phyloP scores from a whole-genome alignment of 2,797 vertebrate genomes.

The Lutjanus campechanus region DNA sequence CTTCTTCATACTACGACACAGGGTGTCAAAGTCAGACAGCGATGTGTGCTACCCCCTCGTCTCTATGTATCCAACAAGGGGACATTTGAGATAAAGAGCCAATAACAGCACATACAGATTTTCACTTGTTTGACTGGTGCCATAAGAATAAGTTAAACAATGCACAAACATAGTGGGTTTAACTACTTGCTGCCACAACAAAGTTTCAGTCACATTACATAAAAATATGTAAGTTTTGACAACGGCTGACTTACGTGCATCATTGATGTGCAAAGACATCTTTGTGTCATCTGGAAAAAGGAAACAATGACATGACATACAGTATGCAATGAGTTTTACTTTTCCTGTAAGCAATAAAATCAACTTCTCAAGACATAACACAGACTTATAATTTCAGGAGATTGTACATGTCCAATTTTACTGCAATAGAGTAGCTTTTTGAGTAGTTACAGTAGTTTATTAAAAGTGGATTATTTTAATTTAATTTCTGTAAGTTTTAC shows the following conservation, averaged over 20 bases:
- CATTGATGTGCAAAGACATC: slow-evolving; percentile 89
- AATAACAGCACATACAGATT: neutral
- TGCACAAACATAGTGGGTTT: too few species aligned
- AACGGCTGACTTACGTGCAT: slow-evolving; percentile 54
- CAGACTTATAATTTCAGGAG: neutral
- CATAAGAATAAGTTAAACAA: neutral
- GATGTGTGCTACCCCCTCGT: too few species aligned
- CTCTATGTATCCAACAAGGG: too few species aligned
- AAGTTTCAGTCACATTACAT: neutral
- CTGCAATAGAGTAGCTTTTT: neutral
- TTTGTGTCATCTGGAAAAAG: slow-evolving; percentile 87
- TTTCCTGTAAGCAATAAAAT: neutral
- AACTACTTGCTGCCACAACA: neutral
- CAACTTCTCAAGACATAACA: neutral
- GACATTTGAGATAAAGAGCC: neutral
- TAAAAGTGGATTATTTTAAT: neutral
- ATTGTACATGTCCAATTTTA: neutral
- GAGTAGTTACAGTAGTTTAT: neutral
- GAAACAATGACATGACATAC: neutral
- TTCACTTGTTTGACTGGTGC: neutral
- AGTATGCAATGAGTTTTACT: neutral
- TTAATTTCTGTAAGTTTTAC: neutral
- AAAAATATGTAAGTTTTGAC: neutral
- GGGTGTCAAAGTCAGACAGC: neutral
- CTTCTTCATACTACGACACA: neutral